Conservation (phyloP, 2,113 vertebrate genomes). For the Bombycilla garrulus region DNA sequence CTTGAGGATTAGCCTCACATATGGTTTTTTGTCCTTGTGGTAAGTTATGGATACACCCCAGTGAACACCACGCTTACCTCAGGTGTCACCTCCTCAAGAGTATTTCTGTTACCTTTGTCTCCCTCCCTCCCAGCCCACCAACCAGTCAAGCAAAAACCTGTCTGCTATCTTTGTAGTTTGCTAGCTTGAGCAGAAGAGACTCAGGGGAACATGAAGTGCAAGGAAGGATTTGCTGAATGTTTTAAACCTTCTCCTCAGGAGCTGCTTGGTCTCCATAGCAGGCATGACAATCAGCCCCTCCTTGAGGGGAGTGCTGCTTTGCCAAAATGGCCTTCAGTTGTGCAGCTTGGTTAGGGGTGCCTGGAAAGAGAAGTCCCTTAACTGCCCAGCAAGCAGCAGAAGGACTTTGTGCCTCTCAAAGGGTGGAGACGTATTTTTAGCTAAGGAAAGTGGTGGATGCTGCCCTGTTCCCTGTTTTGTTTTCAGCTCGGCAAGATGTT, state of each 20-base stretch:
- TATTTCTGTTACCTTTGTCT: not conserved
- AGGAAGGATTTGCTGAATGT: not conserved
- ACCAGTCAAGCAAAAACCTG: not conserved
- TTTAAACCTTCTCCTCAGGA: not conserved
- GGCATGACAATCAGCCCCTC: not conserved
- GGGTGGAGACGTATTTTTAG: not conserved
- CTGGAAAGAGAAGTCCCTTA: not conserved
- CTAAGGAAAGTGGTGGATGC: not conserved
- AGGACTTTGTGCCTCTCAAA: not conserved
- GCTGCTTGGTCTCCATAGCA: not conserved
- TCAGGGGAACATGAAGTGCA: not conserved
- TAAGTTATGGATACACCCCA: not conserved
- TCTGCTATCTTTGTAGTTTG: not conserved
- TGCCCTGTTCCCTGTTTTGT: not conserved
- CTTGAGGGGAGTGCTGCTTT: not conserved
- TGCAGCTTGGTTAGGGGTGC: not conserved
- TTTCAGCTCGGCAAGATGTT: not conserved
- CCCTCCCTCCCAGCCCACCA: not conserved
- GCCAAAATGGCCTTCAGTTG: not conserved
- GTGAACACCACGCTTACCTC: not conserved
- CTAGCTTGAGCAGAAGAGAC: not conserved
- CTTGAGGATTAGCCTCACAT: not conserved
- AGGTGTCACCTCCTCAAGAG: not conserved
- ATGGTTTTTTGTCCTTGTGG: rapidly evolving
- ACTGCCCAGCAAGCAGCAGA: rapidly evolving